Percentiles rank a stretch among this genome's conserved stretches.
Evolutionary conservation across 2,113 vertebrate genomes (phyloP).

Genomic region (Lycaon pictus): DNA sequence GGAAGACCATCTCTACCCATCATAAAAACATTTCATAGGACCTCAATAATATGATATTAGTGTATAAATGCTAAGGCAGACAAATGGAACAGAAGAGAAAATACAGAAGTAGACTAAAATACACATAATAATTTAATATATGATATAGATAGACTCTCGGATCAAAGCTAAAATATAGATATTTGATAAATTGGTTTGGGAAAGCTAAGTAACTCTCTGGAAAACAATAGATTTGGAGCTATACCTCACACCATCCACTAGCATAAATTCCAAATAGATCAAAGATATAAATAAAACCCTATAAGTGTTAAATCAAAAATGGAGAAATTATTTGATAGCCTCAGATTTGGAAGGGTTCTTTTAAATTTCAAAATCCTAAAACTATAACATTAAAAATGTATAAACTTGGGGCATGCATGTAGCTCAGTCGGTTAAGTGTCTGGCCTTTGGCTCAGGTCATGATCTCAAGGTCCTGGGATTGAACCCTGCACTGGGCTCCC

Average conservation of each 20-base stretch:
- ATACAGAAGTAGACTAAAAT: background rate
- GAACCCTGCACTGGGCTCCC: background rate
- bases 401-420: background rate
- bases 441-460: background rate
- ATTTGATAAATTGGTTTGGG: background rate
- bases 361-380: conserved; percentile 42
- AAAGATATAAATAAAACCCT: conserved; percentile 10
- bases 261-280: conserved; percentile 30
- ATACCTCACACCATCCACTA: background rate
- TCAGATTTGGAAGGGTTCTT: background rate
- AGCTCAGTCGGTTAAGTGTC: background rate
- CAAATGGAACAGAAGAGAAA: conserved; percentile 18
- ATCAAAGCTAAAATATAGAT: background rate
- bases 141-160: background rate
- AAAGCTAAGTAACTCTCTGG: background rate
- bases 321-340: background rate
- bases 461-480: background rate
- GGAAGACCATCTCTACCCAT: background rate
- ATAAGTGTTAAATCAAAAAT: conserved; percentile 28
- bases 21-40: conserved; percentile 2
- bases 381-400: conserved; percentile 21
- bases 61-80: conserved; percentile 8
- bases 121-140: background rate
- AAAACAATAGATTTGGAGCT: conserved; percentile 38
- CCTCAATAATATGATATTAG: background rate